Evolutionary conservation across 2,113 vertebrate species (phyloP), one percentile per base, ranked within the genome.

Genomic region (Plecotus auritus): DNA sequence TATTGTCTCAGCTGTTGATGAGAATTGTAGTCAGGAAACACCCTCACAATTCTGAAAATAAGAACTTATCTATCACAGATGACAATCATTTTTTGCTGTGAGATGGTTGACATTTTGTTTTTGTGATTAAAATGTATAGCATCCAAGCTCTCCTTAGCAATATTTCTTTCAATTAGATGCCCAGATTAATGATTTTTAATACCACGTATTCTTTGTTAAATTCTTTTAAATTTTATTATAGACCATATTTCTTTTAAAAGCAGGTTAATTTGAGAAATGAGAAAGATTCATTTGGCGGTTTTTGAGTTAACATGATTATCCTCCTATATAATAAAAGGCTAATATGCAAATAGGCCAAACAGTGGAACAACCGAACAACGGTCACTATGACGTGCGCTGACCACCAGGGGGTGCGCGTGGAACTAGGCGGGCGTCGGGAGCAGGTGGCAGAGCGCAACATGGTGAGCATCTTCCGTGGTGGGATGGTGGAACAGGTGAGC

Each of bases 211-310:
- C 72, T 94, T 89, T 88, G n/a, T 13, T 94, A 90, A 92, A 94
- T 96, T 95, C 78, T 95, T 97, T 96, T 93, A 92, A 88, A 85
- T 96, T 96, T 93, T 93, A 85, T 89, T 91, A 83, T 92, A 85
- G 88, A 12, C 95, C 77, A 74, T 67, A 70, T 95, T 95, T 94
- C 69, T 94, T 96, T 96, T 95, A 84, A 89, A 95, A 93, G 66
- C 40, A 64, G 37, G n/a, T 95, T 97, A 94, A 95, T 94, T 94
- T 61, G 66, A 93, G 59, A 97, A 95, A 96, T 95, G 42, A 96
- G 90, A 93, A 93, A 96, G 49, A 91, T 89, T 91, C 28, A 95
- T 93, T 96, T 94, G 89, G 82, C 56, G 80, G 54, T 95, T 96
- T 93, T 96, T 92, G 67, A 96, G 87, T 95, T 96, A 96, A 95